These are phyloP conservation scores for Papio anubis DNA, from an alignment of 2,113 vertebrate genomes.

Conservation along the genomic window DNA sequence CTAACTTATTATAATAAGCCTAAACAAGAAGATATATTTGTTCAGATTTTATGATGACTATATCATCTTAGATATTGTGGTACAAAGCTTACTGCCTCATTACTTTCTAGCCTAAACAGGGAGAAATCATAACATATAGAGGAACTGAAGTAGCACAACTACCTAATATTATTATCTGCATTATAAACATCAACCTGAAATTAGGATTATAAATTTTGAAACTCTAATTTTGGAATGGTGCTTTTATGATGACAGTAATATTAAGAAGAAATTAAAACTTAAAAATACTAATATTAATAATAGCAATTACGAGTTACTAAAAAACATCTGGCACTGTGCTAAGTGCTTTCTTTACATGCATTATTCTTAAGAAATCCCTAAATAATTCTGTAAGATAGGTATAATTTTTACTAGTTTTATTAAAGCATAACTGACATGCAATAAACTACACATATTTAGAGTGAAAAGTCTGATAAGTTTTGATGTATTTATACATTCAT, in stretches of 20 bases:
- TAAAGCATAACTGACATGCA: background rate
- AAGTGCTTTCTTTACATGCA: background rate
- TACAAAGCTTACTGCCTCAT: background rate
- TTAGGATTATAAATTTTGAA: background rate
- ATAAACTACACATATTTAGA: background rate
- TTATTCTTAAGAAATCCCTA: background rate
- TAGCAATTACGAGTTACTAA: background rate
- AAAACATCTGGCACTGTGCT: background rate
- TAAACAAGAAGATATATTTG: slow-evolving; percentile 22
- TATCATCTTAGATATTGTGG: background rate
- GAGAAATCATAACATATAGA: background rate
- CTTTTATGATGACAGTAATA: background rate
- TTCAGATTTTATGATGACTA: slow-evolving; percentile 37
- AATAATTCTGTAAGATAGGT: background rate
- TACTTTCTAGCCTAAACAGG: background rate
- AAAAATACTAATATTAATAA: background rate
- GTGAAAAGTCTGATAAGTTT: background rate
- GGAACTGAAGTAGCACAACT: background rate
- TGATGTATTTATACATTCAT: background rate
- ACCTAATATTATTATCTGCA: background rate
- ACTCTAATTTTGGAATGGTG: background rate
- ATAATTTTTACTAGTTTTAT: background rate
- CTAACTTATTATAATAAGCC: slow-evolving; percentile 24
- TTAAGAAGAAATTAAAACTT: background rate
- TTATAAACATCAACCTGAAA: background rate